Evolutionary conservation across 2,113 vertebrate species (phyloP).

Genomic region (Solea senegalensis): DNA sequence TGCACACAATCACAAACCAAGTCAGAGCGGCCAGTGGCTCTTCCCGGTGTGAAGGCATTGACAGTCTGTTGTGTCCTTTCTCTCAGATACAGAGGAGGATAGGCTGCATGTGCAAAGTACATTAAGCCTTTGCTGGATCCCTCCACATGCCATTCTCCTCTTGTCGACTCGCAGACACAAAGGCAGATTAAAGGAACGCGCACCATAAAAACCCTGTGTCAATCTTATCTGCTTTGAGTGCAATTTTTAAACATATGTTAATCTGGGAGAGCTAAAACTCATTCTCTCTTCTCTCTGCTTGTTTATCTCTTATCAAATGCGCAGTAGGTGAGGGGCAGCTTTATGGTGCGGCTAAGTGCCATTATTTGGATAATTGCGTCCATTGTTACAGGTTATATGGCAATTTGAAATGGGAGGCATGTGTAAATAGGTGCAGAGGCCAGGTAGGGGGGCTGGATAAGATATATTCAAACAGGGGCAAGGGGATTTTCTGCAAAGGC

Average conservation of each 20-base stretch:
- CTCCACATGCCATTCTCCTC: slow-evolving; percentile 75
- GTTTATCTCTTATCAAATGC: slow-evolving; percentile 80
- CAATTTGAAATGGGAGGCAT: slow-evolving; percentile 78
- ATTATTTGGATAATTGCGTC: slow-evolving; percentile 84
- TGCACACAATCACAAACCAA: slow-evolving; percentile 22
- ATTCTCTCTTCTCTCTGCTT: slow-evolving; percentile 70
- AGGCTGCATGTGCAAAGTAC: slow-evolving; percentile 67
- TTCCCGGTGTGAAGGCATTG: slow-evolving; percentile 30
- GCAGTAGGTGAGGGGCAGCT: slow-evolving; percentile 79
- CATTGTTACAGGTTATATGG: slow-evolving; percentile 80
- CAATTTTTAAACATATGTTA: slow-evolving; percentile 86
- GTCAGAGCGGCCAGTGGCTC: slow-evolving; percentile 2
- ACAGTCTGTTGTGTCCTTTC: slow-evolving; percentile 33
- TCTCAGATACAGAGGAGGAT: slow-evolving; percentile 52
- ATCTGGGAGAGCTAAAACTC: slow-evolving; percentile 78
- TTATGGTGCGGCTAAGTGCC: slow-evolving; percentile 73
- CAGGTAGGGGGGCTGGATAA: slow-evolving; percentile 64
- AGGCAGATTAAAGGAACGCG: slow-evolving; percentile 70
- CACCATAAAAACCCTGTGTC: slow-evolving; percentile 76
- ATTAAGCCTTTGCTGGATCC: slow-evolving; percentile 72
- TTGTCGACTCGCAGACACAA: slow-evolving; percentile 70
- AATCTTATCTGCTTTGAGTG: slow-evolving; percentile 82
- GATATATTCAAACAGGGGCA: slow-evolving; percentile 60
- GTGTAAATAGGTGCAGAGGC: slow-evolving; percentile 75
- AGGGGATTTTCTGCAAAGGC: slow-evolving; percentile 62